Evolutionary conservation across 2,113 vertebrate species (phyloP).

Genomic region (Pluvianellus socialis): DNA sequence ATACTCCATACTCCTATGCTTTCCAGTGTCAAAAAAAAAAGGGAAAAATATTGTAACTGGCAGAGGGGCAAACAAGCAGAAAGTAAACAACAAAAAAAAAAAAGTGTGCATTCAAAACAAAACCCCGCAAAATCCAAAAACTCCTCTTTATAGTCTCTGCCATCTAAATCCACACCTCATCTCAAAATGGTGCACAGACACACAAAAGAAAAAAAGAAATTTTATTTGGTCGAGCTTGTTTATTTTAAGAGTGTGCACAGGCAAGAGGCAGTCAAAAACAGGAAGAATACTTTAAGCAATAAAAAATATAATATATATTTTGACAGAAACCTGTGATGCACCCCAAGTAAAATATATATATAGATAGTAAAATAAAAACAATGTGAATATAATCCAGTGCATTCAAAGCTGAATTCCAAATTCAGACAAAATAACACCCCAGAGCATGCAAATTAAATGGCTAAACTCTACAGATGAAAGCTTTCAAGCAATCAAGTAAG

Average conservation of each 20-base stretch:
- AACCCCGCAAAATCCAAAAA: neutral
- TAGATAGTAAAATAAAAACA: neutral
- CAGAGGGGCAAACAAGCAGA: neutral
- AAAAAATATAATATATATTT: neutral
- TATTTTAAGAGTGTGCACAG: neutral
- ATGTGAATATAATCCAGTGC: neutral
- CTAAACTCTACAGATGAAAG: neutral
- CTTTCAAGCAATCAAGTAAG: conserved; percentile 19
- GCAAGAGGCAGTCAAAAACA: neutral
- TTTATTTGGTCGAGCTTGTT: neutral
- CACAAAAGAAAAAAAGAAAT: neutral
- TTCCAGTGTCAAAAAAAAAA: neutral
- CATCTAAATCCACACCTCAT: neutral
- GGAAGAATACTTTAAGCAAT: neutral
- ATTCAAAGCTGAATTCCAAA: conserved; percentile 9
- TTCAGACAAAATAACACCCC: neutral
- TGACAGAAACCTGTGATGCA: neutral
- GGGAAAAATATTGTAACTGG: neutral
- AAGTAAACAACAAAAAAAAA: neutral
- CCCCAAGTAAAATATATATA: neutral
- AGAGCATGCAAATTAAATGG: neutral
- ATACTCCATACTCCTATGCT: neutral
- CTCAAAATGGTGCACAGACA: neutral
- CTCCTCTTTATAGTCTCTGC: neutral
- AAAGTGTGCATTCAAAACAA: neutral